Conservation (phyloP, 2,113 vertebrate species). For the Chamaea fasciata region DNA sequence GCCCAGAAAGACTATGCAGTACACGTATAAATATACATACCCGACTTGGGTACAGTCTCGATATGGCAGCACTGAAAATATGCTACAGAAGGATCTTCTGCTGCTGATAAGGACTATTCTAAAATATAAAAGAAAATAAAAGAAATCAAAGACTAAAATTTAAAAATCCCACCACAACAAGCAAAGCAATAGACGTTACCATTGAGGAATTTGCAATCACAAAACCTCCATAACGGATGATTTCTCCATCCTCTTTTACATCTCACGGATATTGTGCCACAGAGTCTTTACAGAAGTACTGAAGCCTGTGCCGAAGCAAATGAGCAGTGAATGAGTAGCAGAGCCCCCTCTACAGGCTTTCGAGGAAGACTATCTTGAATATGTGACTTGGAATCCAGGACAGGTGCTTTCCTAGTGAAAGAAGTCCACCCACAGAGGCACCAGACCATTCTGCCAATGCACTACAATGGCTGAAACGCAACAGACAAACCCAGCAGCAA, state of each 20-base stretch:
- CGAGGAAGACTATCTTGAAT: neutral
- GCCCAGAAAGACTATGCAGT: slow-evolving; percentile 29
- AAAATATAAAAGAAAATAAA: slow-evolving; percentile 81
- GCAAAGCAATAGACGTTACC: slow-evolving; percentile 41
- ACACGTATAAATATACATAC: slow-evolving; percentile 84
- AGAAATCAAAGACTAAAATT: slow-evolving; percentile 70
- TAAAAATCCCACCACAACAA: slow-evolving; percentile 48
- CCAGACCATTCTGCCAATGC: neutral
- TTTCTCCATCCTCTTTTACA: neutral
- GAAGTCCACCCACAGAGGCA: neutral
- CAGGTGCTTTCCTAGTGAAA: neutral
- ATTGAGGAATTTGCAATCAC: neutral
- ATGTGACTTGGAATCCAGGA: neutral
- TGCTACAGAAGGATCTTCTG: slow-evolving; percentile 99
- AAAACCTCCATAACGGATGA: neutral
- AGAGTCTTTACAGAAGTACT: neutral
- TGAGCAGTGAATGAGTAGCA: neutral
- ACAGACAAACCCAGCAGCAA: neutral
- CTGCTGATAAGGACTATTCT: slow-evolving; percentile 99
- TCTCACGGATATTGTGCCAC: neutral
- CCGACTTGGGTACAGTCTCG: slow-evolving; percentile 95
- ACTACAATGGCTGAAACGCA: neutral
- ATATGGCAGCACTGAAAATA: slow-evolving; percentile 99
- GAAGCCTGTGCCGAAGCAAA: neutral
- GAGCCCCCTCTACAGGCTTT: neutral